Evolutionary conservation across 2,888 invertebrate species (phyloP).

Genomic region (Platypus cylindrus): DNA sequence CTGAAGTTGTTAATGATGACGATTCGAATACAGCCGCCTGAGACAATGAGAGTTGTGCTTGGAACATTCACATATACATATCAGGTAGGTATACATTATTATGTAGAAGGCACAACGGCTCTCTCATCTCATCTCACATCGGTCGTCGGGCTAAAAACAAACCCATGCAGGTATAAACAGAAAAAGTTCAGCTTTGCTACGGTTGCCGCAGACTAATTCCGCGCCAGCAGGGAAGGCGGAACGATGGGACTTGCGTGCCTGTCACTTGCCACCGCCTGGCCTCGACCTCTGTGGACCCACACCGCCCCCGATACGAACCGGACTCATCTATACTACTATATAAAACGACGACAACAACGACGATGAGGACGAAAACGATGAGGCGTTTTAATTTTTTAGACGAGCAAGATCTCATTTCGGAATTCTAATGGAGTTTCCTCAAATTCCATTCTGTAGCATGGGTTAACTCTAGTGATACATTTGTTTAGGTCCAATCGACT

Average conservation of each 20-base stretch:
- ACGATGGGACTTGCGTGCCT: slow-evolving; percentile 36
- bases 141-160: no score
- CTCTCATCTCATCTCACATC: no score
- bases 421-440: slow-evolving; percentile 35
- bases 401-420: slow-evolving; percentile 31
- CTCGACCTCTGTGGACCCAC: slow-evolving; percentile 33
- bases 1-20: slow-evolving; percentile 26
- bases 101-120: slow-evolving; percentile 22
- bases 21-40: slow-evolving; percentile 15
- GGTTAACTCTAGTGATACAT: no score
- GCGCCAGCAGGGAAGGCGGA: slow-evolving; percentile 34
- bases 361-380: slow-evolving; percentile 23
- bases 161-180: slow-evolving; percentile 24
- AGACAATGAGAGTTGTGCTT: slow-evolving; percentile 26
- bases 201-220: slow-evolving; percentile 32
- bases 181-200: slow-evolving; percentile 24
- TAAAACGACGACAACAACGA: no score
- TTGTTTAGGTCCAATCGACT: no score
- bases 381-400: slow-evolving; percentile 32
- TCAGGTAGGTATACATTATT: slow-evolving; percentile 20
- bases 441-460: no score
- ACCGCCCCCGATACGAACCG: slow-evolving; percentile 28
- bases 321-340: no score
- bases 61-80: no score
- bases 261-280: slow-evolving; percentile 37